A percentile compares a stretch with the other conserved stretches of the same genome.
Conservation (phyloP, 2,888 invertebrate species). For the Hypomecis punctinalis region DNA sequence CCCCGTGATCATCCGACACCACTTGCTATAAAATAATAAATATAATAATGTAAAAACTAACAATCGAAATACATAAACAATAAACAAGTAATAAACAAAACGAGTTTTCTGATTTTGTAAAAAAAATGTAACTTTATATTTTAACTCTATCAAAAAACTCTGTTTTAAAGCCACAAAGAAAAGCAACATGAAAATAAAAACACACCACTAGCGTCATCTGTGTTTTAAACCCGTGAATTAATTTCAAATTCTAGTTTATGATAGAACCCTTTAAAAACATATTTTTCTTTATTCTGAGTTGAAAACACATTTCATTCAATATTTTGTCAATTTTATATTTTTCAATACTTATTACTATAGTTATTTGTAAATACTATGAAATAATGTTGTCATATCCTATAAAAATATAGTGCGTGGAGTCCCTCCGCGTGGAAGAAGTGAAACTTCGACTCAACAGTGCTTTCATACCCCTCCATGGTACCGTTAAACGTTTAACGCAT, state of each 20-base stretch:
- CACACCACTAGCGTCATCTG: background rate
- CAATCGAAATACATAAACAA: slow-evolving; percentile 7
- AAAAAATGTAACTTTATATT: background rate
- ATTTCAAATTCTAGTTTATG: background rate
- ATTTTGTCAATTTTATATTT: too few species aligned
- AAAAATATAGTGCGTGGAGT: too few species aligned
- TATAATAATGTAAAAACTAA: slow-evolving; percentile 37
- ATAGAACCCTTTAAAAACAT: background rate
- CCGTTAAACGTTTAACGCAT: too few species aligned
- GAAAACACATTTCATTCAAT: too few species aligned
- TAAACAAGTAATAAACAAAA: background rate
- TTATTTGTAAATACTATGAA: too few species aligned
- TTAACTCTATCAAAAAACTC: background rate
- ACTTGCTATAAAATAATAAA: slow-evolving; percentile 77
- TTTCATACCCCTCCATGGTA: too few species aligned
- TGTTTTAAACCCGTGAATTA: background rate
- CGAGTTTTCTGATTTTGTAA: background rate
- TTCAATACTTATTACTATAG: too few species aligned
- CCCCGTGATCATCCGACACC: slow-evolving; percentile 87
- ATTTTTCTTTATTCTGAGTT: too few species aligned
- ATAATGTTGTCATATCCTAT: too few species aligned
- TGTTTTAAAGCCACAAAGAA: background rate
- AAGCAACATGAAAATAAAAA: background rate
- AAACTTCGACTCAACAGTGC: too few species aligned
- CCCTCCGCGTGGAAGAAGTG: too few species aligned